Base-by-base conservation (phyloP, 2,113 vertebrate genomes). In the Mirounga angustirostris region DNA sequence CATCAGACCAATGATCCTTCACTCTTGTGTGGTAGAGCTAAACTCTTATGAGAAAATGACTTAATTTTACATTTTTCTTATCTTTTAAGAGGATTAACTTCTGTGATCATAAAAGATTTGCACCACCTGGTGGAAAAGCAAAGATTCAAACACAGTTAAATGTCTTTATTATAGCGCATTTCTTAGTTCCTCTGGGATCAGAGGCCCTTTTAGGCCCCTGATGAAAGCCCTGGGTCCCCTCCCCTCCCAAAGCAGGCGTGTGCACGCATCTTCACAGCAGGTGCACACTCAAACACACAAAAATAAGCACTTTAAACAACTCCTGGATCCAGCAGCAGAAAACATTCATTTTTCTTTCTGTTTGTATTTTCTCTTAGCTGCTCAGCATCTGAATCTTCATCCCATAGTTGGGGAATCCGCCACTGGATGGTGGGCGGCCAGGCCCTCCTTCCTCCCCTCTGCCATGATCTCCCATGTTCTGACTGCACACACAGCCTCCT, bases 101-200 rank as follows among this genome's bases (percentile, higher is more conserved):
- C 94, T 86, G 61, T 58, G 84, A 96, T 92, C 56, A 95, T 87
- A 94, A 97, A 97, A 96, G 95, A 98, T 94, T 92, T 96, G 97
- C 96, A 98, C 97, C 97, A 97, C 95, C 97, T 98, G 90, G 97
- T 96, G 96, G 94, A 98, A 98, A 97, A 95, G 94, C 88, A 89
- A 97, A 86, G 87, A 22, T 54, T 73, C 90, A 88, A 96, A 95
- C 58, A 58, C 36, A 61, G 81, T 61, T 80, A 73, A 88, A 81
- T 88, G 67, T 94, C 93, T 97, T 83, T 36, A 92, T 95, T 67
- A 86, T 0, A 79, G 16, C 58, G 85, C 13, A 13, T 78, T 82
- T 89, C 50, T 92, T 74, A 24, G 54, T 33, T 80, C 78, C 61
- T 82, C 36, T 85, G 50, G 76, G 50, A 94, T 80, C 94, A 93